Base-by-base conservation (phyloP, 2,888 invertebrate genomes). In the Drosophila demipolita region DNA sequence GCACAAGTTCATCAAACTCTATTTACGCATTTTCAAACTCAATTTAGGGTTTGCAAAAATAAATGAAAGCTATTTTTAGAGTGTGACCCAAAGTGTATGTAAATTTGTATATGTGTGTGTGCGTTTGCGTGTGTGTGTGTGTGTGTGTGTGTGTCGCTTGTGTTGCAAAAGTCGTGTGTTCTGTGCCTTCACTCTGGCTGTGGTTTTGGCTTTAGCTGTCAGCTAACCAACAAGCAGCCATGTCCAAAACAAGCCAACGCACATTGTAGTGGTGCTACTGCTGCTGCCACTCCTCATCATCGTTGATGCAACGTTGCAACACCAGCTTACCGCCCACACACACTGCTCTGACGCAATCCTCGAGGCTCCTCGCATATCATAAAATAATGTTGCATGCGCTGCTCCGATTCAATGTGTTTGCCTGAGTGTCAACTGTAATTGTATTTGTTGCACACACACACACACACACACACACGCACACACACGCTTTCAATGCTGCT, bases 311-410 rank as follows among this genome's bases (percentile, higher is more conserved):
- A 45, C 17, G 17, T 17, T 26, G 26, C 9, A 26, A 26, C 17
- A 49, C 26, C 26, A 49, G 15, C 49, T 26, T 15, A 45, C 15
- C 45, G 15, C 9, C 26, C 49, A 9, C 26, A 26, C 17, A 23
- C 23, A 23, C 23, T 23, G 2, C 32, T 55, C 40, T 36, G n/a
- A 11, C 50, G 42, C 35, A 33, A 54, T 26, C 23, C 57, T 23
- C 8, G 15, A 15, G 8, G 20, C 53, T 59, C 62, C 23, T 68
- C 73, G 76, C 87, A 87, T 88, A 88, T 85, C 82, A 84, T 88
- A 88, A 80, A 80, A 84, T 84, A 84, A 86, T 81, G 84, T 82
- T 85, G 82, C 74, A 84, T 79, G 73, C 80, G 80, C 66, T 81
- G 82, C 70, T 79, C 73, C 75, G 78, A 57, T 35, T 60, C 35